A percentile compares a stretch with the other conserved stretches of the same genome.
Evolutionary conservation across 2,113 vertebrate species (phyloP).

Genomic region (Telmatochromis sp.): DNA sequence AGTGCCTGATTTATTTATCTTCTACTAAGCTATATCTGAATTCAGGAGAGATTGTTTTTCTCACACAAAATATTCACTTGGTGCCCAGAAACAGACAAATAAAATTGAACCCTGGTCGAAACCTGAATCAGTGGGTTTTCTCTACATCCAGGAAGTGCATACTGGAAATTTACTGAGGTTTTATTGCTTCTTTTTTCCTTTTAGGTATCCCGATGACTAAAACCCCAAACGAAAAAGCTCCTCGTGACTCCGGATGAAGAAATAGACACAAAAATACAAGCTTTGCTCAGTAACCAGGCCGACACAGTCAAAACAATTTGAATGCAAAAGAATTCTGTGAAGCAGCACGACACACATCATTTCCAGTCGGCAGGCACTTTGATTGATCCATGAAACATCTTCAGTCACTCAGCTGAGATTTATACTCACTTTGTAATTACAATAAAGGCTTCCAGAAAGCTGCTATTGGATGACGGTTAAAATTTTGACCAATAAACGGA

Average conservation of each 20-base stretch:
- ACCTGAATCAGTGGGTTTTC: neutral
- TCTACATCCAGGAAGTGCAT: neutral
- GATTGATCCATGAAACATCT: conserved; percentile 10
- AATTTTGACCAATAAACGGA: neutral
- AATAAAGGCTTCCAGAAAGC: neutral
- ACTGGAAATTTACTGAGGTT: neutral
- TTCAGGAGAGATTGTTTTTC: neutral
- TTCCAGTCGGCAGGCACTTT: neutral
- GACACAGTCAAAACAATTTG: neutral
- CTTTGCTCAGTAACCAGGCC: neutral
- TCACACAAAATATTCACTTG: neutral
- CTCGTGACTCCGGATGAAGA: neutral
- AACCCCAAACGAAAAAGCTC: neutral
- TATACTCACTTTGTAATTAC: conserved; percentile 14
- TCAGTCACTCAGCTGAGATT: neutral
- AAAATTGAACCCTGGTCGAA: neutral
- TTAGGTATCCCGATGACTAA: neutral
- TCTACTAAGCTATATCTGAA: neutral
- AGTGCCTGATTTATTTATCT: conserved; percentile 37
- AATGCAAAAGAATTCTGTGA: neutral
- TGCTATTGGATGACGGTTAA: neutral
- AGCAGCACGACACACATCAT: neutral
- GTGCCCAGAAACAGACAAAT: neutral
- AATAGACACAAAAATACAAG: neutral
- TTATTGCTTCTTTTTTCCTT: neutral